Conservation (phyloP, 2,113 vertebrate species). For the Okapia johnstoni region DNA sequence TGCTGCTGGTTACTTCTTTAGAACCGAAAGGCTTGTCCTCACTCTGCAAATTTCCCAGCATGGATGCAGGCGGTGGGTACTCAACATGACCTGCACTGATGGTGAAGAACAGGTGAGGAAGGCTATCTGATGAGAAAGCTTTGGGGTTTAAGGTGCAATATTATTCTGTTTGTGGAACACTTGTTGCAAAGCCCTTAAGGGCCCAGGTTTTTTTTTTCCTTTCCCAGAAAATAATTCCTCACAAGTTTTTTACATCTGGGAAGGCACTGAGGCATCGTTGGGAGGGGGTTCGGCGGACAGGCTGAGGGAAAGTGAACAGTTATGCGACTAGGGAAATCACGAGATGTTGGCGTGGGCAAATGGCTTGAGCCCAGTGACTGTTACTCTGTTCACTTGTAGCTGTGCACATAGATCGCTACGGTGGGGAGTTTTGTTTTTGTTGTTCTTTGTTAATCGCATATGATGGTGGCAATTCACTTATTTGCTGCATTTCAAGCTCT, state of each 20-base stretch:
- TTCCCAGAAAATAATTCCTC: neutral
- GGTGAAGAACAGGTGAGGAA: neutral
- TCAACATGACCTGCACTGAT: no score
- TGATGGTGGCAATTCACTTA: neutral
- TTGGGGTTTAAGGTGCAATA: neutral
- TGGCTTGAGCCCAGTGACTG: no score
- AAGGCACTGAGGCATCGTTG: neutral
- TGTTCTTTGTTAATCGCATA: neutral
- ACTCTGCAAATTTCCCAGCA: neutral
- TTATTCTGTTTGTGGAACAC: neutral
- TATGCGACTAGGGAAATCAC: rapidly evolving
- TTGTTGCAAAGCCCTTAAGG: neutral
- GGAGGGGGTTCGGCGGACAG: neutral
- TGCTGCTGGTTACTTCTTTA: neutral
- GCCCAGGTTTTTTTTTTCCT: neutral
- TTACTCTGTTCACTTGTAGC: neutral
- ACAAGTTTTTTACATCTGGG: neutral
- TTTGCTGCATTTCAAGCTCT: constrained; percentile 3
- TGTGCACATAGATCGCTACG: neutral
- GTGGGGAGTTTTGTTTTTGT: no score
- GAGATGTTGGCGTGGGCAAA: rapidly evolving
- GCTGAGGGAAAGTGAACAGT: neutral
- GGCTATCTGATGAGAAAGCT: neutral
- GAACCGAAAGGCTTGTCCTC: neutral
- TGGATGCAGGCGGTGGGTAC: neutral